Evolutionary conservation across 2,888 invertebrate species (phyloP).

Genomic region (Papilio demoleus): DNA sequence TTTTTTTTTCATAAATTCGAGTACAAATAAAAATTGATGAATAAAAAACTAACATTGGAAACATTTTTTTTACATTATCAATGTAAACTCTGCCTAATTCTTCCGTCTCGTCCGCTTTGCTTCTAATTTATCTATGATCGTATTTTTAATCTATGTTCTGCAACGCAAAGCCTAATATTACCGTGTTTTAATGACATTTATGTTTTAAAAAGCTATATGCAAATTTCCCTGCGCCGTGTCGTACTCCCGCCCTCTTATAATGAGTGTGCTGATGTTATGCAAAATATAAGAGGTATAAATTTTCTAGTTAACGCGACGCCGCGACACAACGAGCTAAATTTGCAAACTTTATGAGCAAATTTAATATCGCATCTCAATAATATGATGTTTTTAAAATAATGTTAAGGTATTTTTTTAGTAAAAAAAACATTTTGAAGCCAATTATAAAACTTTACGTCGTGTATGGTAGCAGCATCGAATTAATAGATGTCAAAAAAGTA

Average conservation of each 20-base stretch:
- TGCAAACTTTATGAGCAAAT: conserved; percentile 29
- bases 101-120: too few relatives aligned
- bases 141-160: background rate
- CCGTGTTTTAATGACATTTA: conserved; percentile 8
- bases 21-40: too few relatives aligned
- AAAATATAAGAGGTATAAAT: conserved; percentile 31
- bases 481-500: too few relatives aligned
- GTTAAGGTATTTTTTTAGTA: background rate
- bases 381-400: background rate
- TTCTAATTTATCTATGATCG: too few relatives aligned
- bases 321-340: conserved; percentile 14
- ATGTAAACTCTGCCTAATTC: too few relatives aligned
- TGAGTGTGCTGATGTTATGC: conserved; percentile 32
- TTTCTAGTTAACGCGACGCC: conserved; percentile 28
- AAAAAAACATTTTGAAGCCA: background rate
- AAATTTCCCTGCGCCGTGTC: background rate
- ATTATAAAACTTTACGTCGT: too few relatives aligned
- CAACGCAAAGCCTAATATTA: conserved; percentile 1
- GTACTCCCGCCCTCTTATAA: conserved; percentile 24
- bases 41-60: too few relatives aligned
- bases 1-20: too few relatives aligned
- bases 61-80: too few relatives aligned
- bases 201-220: conserved; percentile 5
- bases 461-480: too few relatives aligned
- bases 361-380: conserved; percentile 1